Evolutionary conservation across 53 echinoderm and acorn worm genomes (phyloP).

Genomic region (Stichopus horrens): DNA sequence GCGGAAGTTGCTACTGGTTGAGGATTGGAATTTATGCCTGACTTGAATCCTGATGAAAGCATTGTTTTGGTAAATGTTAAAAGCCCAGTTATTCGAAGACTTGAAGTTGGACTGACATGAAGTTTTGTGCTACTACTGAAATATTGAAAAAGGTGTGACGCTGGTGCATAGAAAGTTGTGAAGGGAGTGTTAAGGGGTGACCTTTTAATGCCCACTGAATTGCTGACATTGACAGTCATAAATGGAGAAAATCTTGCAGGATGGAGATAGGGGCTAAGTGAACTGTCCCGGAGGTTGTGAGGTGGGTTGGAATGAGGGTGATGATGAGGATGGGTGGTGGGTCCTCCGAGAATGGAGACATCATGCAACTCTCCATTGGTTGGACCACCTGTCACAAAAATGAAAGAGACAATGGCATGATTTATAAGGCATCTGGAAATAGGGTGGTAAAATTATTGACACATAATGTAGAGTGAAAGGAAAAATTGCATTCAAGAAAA

Average conservation of each 20-base stretch:
- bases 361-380: neutral
- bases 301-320: neutral
- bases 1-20: too few species aligned
- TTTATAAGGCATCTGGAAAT: neutral
- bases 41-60: too few species aligned
- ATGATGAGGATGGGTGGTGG: neutral
- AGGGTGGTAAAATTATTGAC: neutral
- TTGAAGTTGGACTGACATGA: too few species aligned
- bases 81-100: too few species aligned
- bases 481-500: neutral
- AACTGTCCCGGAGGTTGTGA: neutral
- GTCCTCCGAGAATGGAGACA: neutral
- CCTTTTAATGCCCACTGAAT: neutral
- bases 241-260: neutral
- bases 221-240: neutral
- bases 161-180: neutral
- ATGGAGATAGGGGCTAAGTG: neutral
- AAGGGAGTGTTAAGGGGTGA: neutral
- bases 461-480: neutral
- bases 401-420: neutral
- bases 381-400: neutral
- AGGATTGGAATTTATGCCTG: too few species aligned
- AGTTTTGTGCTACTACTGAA: too few species aligned
- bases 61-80: too few species aligned
- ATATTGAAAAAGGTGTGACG: too few species aligned